These are phyloP conservation scores for Erpobdella octoculata DNA, from an alignment of 2,888 invertebrate genomes.

Conservation along the genomic window DNA sequence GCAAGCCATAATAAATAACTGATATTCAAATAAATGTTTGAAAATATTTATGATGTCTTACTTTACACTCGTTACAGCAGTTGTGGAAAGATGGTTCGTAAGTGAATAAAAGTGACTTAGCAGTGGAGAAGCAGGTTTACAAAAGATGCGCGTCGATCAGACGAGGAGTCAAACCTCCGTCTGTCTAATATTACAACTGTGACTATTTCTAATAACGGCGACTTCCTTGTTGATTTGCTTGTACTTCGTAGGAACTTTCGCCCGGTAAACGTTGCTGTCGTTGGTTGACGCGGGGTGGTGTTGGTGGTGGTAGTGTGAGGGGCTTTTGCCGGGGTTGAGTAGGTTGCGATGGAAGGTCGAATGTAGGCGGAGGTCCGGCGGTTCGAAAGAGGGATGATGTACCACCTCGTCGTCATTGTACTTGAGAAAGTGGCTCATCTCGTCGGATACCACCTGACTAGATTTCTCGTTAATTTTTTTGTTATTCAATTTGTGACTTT, in stretches of 20 bases:
- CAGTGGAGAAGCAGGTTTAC: too few species aligned
- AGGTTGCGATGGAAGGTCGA: not conserved
- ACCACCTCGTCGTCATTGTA: not conserved
- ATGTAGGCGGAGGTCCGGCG: not conserved
- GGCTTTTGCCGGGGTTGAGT: not conserved
- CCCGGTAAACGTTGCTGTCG: not conserved
- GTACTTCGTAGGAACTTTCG: slow-evolving; percentile 4
- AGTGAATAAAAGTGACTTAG: too few species aligned
- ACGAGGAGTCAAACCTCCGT: not conserved
- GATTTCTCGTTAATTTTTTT: not conserved
- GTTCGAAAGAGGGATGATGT: not conserved
- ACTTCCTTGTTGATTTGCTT: not conserved
- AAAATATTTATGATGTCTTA: too few species aligned
- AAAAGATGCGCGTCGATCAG: not conserved
- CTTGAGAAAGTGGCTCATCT: not conserved
- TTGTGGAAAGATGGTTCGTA: not conserved
- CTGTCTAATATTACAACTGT: too few species aligned
- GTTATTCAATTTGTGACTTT: not conserved
- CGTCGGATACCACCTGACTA: not conserved
- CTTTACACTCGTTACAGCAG: too few species aligned
- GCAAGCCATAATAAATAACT: too few species aligned
- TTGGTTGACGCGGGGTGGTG: not conserved
- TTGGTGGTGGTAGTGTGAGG: not conserved
- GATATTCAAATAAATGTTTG: too few species aligned
- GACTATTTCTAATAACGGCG: not conserved